Percentiles rank a stretch among this genome's conserved stretches.
These are phyloP conservation scores for Esox lucius DNA, from an alignment of 2,797 vertebrate species.

Conservation along the genomic window DNA sequence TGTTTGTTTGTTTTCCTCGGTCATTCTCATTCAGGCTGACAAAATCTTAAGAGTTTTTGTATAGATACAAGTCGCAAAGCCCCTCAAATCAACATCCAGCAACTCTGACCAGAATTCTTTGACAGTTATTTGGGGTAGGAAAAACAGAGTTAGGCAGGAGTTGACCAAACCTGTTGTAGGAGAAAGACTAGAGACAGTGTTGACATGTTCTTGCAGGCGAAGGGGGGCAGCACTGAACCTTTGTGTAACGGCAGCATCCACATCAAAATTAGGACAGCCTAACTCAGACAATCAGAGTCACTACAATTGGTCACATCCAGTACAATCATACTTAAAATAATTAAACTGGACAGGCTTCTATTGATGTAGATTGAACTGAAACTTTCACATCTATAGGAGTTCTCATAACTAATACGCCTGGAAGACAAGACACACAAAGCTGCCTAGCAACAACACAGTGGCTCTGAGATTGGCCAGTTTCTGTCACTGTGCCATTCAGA, in stretches of 20 bases:
- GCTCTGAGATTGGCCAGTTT: constrained; percentile 2
- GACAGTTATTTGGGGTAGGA: not conserved
- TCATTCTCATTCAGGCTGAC: not conserved
- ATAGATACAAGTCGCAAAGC: not conserved
- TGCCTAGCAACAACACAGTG: constrained; percentile 2
- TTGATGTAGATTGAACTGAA: not conserved
- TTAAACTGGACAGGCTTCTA: not conserved
- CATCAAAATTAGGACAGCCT: not conserved
- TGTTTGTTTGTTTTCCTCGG: not conserved
- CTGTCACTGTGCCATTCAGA: constrained; percentile 33
- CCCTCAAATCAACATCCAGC: not conserved
- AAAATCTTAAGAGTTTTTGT: not conserved
- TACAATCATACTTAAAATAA: not conserved
- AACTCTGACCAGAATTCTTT: not conserved
- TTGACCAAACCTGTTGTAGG: not conserved
- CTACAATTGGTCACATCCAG: not conserved
- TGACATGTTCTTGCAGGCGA: not conserved
- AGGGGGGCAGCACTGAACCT: not conserved
- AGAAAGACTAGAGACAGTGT: not conserved
- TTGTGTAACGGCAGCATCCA: too few species aligned
- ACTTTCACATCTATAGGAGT: not conserved
- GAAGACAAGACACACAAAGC: not conserved
- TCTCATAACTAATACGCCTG: not conserved
- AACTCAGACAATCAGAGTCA: not conserved
- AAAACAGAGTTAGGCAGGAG: not conserved